Evolutionary conservation across 2,888 invertebrate genomes (phyloP), one percentile per base, ranked within the genome.

Genomic region (Ophion costatus): DNA sequence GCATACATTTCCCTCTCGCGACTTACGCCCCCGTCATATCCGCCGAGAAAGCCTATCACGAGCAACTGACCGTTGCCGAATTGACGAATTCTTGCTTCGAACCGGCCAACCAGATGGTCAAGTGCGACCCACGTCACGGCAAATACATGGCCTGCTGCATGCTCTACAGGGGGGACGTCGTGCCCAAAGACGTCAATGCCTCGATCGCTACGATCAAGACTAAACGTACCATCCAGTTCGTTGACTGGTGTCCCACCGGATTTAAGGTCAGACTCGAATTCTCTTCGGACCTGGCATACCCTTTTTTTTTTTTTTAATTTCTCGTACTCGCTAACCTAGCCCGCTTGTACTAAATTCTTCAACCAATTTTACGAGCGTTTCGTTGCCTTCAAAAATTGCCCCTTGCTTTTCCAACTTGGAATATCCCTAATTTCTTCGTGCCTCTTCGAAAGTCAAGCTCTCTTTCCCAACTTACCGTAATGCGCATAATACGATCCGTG

Each of bases 61-160:
- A 96, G 91, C 96, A 96, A 90, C 95, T 97, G 94, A 95, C 96
- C 0, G 97, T 97, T 3, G 95, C 96, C 0, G 97, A 97, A 93
- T 96, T 98, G 88, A 98, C 98, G 0, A 95, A 97, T 73, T 96
- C 97, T 89, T 96, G 98, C 91, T 98, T 98, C 92, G 98, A 98
- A 94, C 96, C 98, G 0, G 96, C 96, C 89, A 97, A 97, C 94
- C 98, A 98, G 95, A 97, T 98, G 97, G 97, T 98, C 79, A 96
- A 97, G 93, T 98, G 98, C 91, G 97, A 97, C 93, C 97, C 97
- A 0, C 95, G 96, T 17, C 95, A 95, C 87, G 97, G 97, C 80
- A 97, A 97, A 93, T 98, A 98, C 94, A 98, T 98, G 97, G 97
- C 97, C 61, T 97, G 97, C 92, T 97, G 97, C 90, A 95, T 97